phyloP scores from a whole-genome alignment of 2,888 invertebrate species.

The Chymomyza procnemis region DNA sequence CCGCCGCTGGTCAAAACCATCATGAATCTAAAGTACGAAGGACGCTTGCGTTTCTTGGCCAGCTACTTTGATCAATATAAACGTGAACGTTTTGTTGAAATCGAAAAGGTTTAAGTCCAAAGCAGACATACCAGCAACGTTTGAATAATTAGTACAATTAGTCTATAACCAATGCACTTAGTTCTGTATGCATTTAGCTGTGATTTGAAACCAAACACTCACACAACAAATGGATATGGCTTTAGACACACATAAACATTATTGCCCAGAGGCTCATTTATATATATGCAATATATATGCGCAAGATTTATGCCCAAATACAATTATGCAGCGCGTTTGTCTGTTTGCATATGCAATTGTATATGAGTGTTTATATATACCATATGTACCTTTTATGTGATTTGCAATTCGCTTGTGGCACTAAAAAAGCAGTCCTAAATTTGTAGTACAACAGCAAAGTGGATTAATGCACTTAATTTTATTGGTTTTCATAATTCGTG shows the following conservation, averaged over 20 bases:
- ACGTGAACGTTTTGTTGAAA: constrained; percentile 81
- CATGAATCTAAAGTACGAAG: constrained; percentile 77
- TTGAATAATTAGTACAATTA: constrained; percentile 45
- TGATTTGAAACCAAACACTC: constrained; percentile 44
- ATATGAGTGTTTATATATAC: neutral
- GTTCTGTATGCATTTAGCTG: constrained; percentile 51
- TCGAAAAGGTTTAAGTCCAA: constrained; percentile 76
- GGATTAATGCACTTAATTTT: constrained; percentile 58
- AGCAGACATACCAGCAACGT: neutral
- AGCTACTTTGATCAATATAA: constrained; percentile 80
- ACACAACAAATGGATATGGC: neutral
- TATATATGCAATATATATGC: neutral
- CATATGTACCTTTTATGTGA: neutral
- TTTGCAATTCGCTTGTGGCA: constrained; percentile 40
- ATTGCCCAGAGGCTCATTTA: constrained; percentile 48
- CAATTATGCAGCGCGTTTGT: neutral
- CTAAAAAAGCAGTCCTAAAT: constrained; percentile 15
- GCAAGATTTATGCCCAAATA: neutral
- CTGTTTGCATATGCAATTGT: neutral
- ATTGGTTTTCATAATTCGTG: constrained; percentile 56
- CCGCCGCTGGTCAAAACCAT: constrained; percentile 79
- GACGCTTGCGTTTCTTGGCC: constrained; percentile 76
- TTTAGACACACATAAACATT: constrained; percentile 12
- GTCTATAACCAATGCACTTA: constrained; percentile 23
- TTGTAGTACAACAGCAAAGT: constrained; percentile 6